Conservation (phyloP, 2,888 invertebrate genomes). For the Hypomecis punctinalis region DNA sequence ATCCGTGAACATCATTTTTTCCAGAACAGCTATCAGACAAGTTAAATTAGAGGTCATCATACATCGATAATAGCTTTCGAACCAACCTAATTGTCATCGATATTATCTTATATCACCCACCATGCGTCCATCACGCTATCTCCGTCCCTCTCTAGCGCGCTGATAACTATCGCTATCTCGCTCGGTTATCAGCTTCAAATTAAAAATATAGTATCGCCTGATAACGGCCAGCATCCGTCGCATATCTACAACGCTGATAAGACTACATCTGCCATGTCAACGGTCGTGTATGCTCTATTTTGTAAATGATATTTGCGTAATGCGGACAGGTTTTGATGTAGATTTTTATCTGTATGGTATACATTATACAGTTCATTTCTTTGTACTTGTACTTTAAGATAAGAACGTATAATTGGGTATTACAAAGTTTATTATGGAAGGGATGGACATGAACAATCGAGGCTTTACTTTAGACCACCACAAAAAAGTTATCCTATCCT, state of each 20-base stretch:
- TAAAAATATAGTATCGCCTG: conserved; percentile 65
- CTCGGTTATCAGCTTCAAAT: conserved; percentile 66
- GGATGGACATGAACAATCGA: too few species aligned
- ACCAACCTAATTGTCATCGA: conserved; percentile 48
- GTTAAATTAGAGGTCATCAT: conserved; percentile 44
- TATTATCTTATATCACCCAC: conserved; percentile 51
- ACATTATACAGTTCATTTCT: neutral
- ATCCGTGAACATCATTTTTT: conserved; percentile 21
- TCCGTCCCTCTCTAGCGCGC: conserved; percentile 59
- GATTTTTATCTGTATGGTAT: neutral
- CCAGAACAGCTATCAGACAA: conserved; percentile 26
- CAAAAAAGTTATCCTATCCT: too few species aligned
- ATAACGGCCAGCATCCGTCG: conserved; percentile 74
- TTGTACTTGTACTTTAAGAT: neutral
- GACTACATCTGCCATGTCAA: conserved; percentile 68
- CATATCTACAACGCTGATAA: conserved; percentile 64
- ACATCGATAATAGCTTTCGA: conserved; percentile 48
- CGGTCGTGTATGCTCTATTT: conserved; percentile 57
- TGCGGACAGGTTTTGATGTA: neutral
- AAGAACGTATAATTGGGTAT: too few species aligned
- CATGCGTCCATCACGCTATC: conserved; percentile 72
- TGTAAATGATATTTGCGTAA: conserved; percentile 35
- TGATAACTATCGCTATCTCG: conserved; percentile 54
- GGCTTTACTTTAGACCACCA: too few species aligned
- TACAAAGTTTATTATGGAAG: too few species aligned